These are phyloP conservation scores for Drosophila flavopinicola DNA, from an alignment of 2,888 invertebrate species.

Conservation along the genomic window DNA sequence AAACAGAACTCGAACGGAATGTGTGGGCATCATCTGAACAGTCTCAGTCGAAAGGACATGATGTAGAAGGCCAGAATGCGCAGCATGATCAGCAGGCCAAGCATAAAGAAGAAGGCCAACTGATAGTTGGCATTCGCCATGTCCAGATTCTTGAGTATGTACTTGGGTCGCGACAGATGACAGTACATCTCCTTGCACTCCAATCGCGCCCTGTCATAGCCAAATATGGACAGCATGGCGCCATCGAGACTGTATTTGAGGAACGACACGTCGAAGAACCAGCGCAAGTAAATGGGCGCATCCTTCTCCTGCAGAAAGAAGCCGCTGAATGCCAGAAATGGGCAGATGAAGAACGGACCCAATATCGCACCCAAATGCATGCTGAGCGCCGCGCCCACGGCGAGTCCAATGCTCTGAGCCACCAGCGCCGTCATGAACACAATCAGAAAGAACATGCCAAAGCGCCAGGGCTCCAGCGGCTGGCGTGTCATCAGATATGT, in stretches of 20 bases:
- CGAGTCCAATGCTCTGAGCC: slow-evolving; percentile 93
- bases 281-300: slow-evolving; percentile 90
- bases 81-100: slow-evolving; percentile 87
- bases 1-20: slow-evolving; percentile 53
- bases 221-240: slow-evolving; percentile 91
- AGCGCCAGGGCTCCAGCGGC: slow-evolving; percentile 90
- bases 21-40: slow-evolving; percentile 83
- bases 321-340: slow-evolving; percentile 95
- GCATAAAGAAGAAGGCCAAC: slow-evolving; percentile 87
- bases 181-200: slow-evolving; percentile 91
- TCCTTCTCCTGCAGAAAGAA: slow-evolving; percentile 94
- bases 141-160: slow-evolving; percentile 91
- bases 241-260: slow-evolving; percentile 95
- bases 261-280: slow-evolving; percentile 95
- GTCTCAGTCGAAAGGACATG: slow-evolving; percentile 87
- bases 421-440: slow-evolving; percentile 92
- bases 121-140: slow-evolving; percentile 89
- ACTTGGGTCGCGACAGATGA: slow-evolving; percentile 88
- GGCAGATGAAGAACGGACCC: slow-evolving; percentile 94
- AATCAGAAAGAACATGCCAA: slow-evolving; percentile 89
- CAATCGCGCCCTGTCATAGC: slow-evolving; percentile 90
- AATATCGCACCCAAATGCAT: slow-evolving; percentile 95
- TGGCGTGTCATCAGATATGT: slow-evolving; percentile 95
- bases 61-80: slow-evolving; percentile 88
- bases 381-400: slow-evolving; percentile 92